Base-by-base conservation (phyloP, 1,140 invertebrate species). In the Drosophila triauraria region DNA sequence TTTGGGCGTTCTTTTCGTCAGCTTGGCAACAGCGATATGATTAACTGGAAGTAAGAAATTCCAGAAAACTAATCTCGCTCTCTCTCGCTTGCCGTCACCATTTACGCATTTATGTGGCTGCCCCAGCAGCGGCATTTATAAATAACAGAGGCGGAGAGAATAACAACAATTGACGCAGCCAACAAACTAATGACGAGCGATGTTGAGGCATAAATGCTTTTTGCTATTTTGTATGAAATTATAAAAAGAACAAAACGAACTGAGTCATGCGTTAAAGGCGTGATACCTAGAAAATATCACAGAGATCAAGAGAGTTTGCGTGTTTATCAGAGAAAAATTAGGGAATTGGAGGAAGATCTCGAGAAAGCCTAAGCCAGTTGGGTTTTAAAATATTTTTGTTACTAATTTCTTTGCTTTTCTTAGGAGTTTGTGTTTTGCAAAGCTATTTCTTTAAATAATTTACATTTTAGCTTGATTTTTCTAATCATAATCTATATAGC, bases 251-350 rank as follows among this genome's bases (percentile, higher is more conserved):
- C 40, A 75, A 72, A 44, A 60, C 57, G 48, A 74, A 82, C 54
- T 80, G 78, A 90, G 64, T 88, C 84, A 87, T 75, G 84, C 62
- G 78, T 54, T 53, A 53, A 58, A 75, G 78, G 84, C 84, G 85
- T 87, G 84, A 87, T 88, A 88, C 57, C 65, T 56, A 64, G 15
- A 57, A 40, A 25, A 59, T 53, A 78, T 62, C 61, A 60, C 42
- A n/a, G 61, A 53, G 61, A 75, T 23, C 61, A 7, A 17, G 38
- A 17, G 38, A 20, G 27, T 27, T 27, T 46, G n/a, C 35, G 44
- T 40, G 46, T 40, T 25, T 50, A 15, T 25, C 38, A 43, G 17
- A 23, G 4, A 35, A 58, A 17, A 46, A 51, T 20, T 38, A n/a
- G 20, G 51, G 27, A 56, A 67, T 44, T 35, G 13, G n/a, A 9